Base-by-base conservation (phyloP, 1,140 invertebrate genomes). In the Pseudomyrmex pallidus region DNA sequence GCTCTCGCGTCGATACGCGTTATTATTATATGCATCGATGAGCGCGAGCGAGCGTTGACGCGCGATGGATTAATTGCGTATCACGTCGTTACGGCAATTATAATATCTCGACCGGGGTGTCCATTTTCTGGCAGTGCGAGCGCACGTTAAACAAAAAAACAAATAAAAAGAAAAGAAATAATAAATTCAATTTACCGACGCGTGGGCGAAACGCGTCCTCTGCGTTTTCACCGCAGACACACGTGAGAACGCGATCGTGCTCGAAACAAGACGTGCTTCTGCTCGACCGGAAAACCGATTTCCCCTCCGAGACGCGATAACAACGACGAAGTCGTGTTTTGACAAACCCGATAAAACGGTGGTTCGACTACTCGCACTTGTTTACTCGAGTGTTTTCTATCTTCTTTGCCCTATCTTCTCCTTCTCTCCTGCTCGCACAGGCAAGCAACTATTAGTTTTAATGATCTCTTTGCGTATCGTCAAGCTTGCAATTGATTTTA, bases 31-130 rank as follows among this genome's bases (percentile, higher is more conserved):
- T 62, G 74, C 61, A 66, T 62, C 50, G 73, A 20, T 35, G 22
- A 77, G 50, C 62, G 64, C 76, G 59, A 59, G 76, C 35, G 50
- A 70, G 67, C 88, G 86, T 83, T 87, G 85, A 87, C 87, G 68
- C 82, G 54, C 83, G 87, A 90, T 90, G 90, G 90, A 92, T 92
- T 91, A 92, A 91, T 82, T 82, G 78, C 78, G 78, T 82, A 82
- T 82, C 78, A 82, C 78, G 70, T 82, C 87, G 86, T 90, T 87
- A 86, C 76, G 86, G 83, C 84, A 87, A 91, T 91, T 91, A 91
- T 90, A 90, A 90, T 90, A 90, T 90, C 90, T 90, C 76, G 54
- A 54, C 59, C 61, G 50, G 25, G 17, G 57, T 50, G 82, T 57
- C 44, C 44, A 77, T 84, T 12, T 57, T 73, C 76, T 61, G 76